Evolutionary conservation across 2,797 vertebrate species (phyloP), one percentile per base, ranked within the genome.

Genomic region (Lates japonicus): DNA sequence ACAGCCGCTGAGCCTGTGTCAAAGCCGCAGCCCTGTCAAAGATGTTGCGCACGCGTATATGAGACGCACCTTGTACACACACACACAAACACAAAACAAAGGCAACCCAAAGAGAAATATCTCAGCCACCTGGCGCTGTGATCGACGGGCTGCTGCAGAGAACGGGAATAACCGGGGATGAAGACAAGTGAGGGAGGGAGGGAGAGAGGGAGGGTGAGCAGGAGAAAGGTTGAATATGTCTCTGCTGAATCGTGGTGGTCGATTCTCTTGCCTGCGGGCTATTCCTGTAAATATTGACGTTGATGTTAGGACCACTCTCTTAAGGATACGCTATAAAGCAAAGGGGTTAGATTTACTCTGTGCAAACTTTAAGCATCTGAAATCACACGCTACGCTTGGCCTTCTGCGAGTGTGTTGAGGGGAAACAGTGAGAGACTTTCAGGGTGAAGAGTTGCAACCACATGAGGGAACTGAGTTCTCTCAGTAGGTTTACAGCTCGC

Each of bases 271-370:
- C 91, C 93, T 92, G 91, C 87, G 37, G 92, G 94, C 88, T 89
- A 92, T 92, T 92, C 91, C 92, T 93, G 92, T 94, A 93, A 94
- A 94, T 94, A 94, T 94, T 93, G 94, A 94, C 88, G 80, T 89
- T 93, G 92, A 94, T 90, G 92, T 94, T 94, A 93, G 91, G 92
- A 91, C 87, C 92, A 87, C 90, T 93, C 92, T 93, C 92, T 91
- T 90, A 93, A 93, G 93, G 92, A 93, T 93, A 87, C 90, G 81
- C 90, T 87, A 83, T 91, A 92, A 92, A 92, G 89, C 86, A 74
- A 67, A 60, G 58, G 87, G 90, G 86, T 90, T 88, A 87, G 81
- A 87, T 92, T 91, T 86, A 89, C 88, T 87, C 87, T n/a, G 81
- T 67, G 78, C 84, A 88, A 89, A 89, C 89, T 85, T 70, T 74